Evolutionary conservation across 2,797 vertebrate genomes (phyloP).

Genomic region (Mustela erminea): DNA sequence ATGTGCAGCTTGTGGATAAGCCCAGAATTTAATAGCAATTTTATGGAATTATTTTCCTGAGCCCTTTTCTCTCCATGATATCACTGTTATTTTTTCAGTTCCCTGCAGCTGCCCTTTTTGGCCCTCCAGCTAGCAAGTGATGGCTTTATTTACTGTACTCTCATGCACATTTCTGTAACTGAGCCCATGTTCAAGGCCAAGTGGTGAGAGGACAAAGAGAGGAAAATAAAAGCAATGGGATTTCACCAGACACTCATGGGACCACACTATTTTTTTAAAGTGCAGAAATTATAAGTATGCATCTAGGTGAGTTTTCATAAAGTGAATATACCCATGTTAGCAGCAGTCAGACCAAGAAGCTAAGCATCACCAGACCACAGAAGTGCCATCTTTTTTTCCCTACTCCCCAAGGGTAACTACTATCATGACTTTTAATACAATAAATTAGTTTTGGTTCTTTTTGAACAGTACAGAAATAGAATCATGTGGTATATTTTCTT

Average conservation of each 20-base stretch:
- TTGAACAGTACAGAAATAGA: not conserved
- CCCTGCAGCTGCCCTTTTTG: not conserved
- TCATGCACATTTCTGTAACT: not conserved
- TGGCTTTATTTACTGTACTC: not conserved
- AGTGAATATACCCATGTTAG: not conserved
- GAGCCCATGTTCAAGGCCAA: not conserved
- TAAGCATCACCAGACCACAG: not conserved
- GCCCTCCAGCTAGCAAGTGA: not conserved
- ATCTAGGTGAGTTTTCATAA: not conserved
- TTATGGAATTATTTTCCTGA: constrained; percentile 18
- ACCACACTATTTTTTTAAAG: not conserved
- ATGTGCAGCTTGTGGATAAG: not conserved
- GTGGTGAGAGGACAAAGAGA: not conserved
- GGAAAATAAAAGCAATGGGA: not conserved
- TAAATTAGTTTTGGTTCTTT: not conserved
- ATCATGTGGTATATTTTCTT: not conserved
- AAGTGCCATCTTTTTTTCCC: not conserved
- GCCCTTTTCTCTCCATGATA: not conserved
- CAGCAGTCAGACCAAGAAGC: not conserved
- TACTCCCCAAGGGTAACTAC: not conserved
- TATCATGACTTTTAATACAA: not conserved
- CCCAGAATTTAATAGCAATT: not conserved
- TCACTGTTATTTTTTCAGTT: not conserved
- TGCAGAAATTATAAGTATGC: not conserved
- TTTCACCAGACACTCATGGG: not conserved